Base-by-base conservation (phyloP, 2,113 vertebrate species). In the Calyptomena viridis region DNA sequence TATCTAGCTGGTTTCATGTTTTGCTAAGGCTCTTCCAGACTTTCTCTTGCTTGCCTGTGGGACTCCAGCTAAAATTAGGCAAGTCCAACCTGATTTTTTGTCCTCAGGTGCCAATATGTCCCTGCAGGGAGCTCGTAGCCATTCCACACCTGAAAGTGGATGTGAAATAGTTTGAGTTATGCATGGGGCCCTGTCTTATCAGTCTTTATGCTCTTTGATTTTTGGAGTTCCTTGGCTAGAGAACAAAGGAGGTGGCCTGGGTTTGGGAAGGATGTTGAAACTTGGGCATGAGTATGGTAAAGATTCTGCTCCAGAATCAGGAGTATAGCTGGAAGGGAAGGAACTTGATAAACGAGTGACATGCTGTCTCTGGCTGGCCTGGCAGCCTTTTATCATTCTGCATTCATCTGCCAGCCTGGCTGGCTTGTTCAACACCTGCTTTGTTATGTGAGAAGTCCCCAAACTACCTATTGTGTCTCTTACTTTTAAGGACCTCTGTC, bases 401-500 rank as follows among this genome's bases (percentile, higher is more conserved):
- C 14, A 2, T 14, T 63, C 42, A 59, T 49, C 84, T 93, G 86
- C 86, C 83, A 87, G 80, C 86, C 83, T 5, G 91, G 64, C 89
- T 90, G 86, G 79, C 67, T 89, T 3, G 0, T 47, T 87, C 15
- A 8, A 94, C 86, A 87, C 89, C 93, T 96, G 93, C 76, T 96
- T 81, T 40, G 91, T 83, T 84, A 87, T 93, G 95, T 87, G 95
- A 92, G 96, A 94, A 91, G 89, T 81, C 84, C 86, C 69, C 74
- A 78, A n/a, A 47, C 64, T 92, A 76, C 91, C 21, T 49, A 7
- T 0, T 2, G 76, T 35, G 64, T 7, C 60, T 35, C 72, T 77
- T 6, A 47, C 71, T 80, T 80, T 71, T 7, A 13, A 59, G 73
- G 64, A 11, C 47, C 60, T 95, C 64, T 78, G 76, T 21, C 80